Conservation (phyloP, 2,888 invertebrate species). For the Caenorhabditis wallacei region DNA sequence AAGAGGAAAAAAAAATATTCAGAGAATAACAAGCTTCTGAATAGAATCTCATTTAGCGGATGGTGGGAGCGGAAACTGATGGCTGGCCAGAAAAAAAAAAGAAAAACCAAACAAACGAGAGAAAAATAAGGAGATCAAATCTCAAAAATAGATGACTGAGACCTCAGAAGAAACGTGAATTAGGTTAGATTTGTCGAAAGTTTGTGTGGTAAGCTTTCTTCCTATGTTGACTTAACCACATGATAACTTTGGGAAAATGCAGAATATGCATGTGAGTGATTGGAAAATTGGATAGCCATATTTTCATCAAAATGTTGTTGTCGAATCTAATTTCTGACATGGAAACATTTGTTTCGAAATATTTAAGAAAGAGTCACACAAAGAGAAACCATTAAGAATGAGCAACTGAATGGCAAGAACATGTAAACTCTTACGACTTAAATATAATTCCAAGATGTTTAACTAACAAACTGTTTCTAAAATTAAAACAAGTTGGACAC, state of each 20-base stretch:
- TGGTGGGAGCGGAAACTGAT: slow-evolving; percentile 30
- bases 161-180: slow-evolving; percentile 1
- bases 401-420: no score
- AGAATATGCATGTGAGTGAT: neutral
- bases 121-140: slow-evolving; percentile 27
- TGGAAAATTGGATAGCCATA: no score
- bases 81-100: neutral
- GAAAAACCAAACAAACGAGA: neutral
- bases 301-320: no score
- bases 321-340: no score
- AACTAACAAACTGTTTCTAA: slow-evolving; percentile 26
- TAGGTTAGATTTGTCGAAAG: neutral
- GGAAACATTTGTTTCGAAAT: no score
- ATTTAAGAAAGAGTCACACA: no score
- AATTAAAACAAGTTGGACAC: slow-evolving; percentile 41
- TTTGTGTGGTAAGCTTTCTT: no score
- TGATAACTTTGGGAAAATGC: no score
- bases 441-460: slow-evolving; percentile 23
- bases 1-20: slow-evolving; percentile 12
- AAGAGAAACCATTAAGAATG: no score
- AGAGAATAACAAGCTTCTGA: slow-evolving; percentile 33
- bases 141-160: slow-evolving; percentile 13
- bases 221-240: no score
- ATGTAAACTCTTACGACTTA: neutral
- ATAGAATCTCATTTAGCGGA: slow-evolving; percentile 36